Evolutionary conservation across 2,888 invertebrate genomes (phyloP).

Genomic region (Glyphotaelius pellucidus): DNA sequence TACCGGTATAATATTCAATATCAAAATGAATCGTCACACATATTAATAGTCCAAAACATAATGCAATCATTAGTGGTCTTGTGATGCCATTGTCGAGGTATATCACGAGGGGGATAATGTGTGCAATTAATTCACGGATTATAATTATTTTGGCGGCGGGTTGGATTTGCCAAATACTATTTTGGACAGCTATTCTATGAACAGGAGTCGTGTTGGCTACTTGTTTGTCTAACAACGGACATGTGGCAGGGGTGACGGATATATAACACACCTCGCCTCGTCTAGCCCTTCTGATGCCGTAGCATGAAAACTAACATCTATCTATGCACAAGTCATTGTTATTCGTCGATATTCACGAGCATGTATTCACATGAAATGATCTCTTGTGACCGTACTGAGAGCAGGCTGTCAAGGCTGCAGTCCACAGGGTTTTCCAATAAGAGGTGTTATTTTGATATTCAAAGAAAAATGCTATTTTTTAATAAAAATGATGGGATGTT

Average conservation of each 20-base stretch:
- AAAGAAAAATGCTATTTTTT: too few relatives aligned
- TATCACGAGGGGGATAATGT: slow-evolving; percentile 27
- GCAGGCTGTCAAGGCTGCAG: too few relatives aligned
- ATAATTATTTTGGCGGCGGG: background rate
- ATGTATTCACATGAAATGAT: too few relatives aligned
- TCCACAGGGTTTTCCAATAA: too few relatives aligned
- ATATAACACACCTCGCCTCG: background rate
- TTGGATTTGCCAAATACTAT: slow-evolving; percentile 33
- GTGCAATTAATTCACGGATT: slow-evolving; percentile 25
- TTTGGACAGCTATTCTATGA: background rate
- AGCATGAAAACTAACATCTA: too few relatives aligned
- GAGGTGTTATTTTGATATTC: too few relatives aligned
- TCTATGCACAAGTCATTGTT: too few relatives aligned
- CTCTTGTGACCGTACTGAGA: too few relatives aligned
- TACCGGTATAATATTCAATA: background rate
- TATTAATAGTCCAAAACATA: background rate
- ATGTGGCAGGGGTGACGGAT: background rate
- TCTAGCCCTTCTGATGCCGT: background rate
- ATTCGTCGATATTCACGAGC: too few relatives aligned
- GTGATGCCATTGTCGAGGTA: background rate
- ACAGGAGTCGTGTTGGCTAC: background rate
- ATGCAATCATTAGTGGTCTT: slow-evolving; percentile 7
- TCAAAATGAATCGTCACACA: background rate
- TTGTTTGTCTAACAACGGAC: background rate
- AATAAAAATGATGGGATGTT: too few relatives aligned